Evolutionary conservation across 2,797 vertebrate genomes (phyloP), one percentile per base, ranked within the genome.

Genomic region (Esox lucius): DNA sequence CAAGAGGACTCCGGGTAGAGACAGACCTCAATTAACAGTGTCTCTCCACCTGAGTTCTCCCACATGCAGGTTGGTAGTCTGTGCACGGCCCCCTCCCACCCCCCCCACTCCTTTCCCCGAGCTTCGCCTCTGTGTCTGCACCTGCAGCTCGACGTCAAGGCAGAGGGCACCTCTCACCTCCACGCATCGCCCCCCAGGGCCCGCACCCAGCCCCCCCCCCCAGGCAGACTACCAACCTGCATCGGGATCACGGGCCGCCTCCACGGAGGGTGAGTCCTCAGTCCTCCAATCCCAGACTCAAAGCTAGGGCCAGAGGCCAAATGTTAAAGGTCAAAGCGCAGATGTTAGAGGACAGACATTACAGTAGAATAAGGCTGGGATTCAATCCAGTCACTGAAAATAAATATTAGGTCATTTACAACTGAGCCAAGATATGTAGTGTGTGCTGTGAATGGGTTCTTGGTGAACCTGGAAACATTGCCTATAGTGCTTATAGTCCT

Each of bases 1-100:
- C 16, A n/a, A 68, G 66, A n/a, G 33, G 31, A 26, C 66, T 15
- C 75, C 75, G 39, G 39, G 75, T 70, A 39, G 70, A 67, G 26
- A 19, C 28, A 49, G 69, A 61, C 49, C 73, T 80, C 77, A 77
- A 85, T 89, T 94, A 93, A 94, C 75, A 84, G 85, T 93, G 88
- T 94, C 86, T 94, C 87, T 92, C 91, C 91, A 93, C 91, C 89
- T 92, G 90, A 95, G 93, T 87, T 94, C 90, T 94, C 91, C 92
- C 91, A 90, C 91, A 93, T 94, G 93, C 91, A 95, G 94, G 92
- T 91, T 93, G 93, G 94, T 95, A 95, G 94, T 95, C 93, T 93
- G 90, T 91, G 88, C 88, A 90, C 79, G 86, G 84, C 85, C 78
- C 82, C 76, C 39, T 81, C 66, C 68, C 74, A 31, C 48, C 39